phyloP scores from a whole-genome alignment of 2,888 invertebrate species.

The Pandemis corylana region DNA sequence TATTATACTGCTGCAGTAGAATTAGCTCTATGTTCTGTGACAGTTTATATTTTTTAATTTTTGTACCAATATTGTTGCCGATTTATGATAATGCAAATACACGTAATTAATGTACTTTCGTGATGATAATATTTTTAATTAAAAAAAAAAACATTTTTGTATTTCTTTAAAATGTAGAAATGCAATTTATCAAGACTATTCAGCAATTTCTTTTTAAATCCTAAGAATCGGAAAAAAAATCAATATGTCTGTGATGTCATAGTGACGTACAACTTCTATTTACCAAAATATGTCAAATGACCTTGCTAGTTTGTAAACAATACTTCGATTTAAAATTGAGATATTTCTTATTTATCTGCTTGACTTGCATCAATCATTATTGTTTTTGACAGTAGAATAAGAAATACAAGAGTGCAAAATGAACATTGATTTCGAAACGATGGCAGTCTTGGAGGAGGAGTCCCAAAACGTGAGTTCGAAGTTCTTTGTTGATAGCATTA shows the following conservation, averaged over 20 bases:
- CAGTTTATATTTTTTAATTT: no score
- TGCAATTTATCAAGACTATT: neutral
- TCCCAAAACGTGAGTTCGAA: conserved; percentile 83
- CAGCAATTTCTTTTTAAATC: neutral
- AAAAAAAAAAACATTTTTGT: no score
- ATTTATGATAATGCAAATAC: no score
- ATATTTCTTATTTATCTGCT: conserved; percentile 83
- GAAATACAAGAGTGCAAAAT: conserved; percentile 55
- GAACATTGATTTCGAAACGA: conserved; percentile 86
- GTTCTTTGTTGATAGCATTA: conserved; percentile 63
- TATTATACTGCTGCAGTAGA: no score
- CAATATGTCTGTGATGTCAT: conserved; percentile 54
- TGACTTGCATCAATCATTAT: conserved; percentile 71
- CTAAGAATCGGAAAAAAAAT: conserved; percentile 38
- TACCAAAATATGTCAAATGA: conserved; percentile 85
- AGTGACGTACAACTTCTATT: conserved; percentile 59
- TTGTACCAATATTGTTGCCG: no score
- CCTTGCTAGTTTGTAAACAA: conserved; percentile 93
- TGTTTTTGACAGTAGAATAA: conserved; percentile 47
- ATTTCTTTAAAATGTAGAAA: neutral
- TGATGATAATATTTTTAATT: no score
- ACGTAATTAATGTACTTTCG: no score
- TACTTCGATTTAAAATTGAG: conserved; percentile 79
- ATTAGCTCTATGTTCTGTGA: no score
- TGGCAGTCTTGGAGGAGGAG: conserved; percentile 87